A percentile compares a stretch with the other conserved stretches of the same genome.
phyloP scores from a whole-genome alignment of 1,140 invertebrate species.

The Drosophila pseudoobscura region DNA sequence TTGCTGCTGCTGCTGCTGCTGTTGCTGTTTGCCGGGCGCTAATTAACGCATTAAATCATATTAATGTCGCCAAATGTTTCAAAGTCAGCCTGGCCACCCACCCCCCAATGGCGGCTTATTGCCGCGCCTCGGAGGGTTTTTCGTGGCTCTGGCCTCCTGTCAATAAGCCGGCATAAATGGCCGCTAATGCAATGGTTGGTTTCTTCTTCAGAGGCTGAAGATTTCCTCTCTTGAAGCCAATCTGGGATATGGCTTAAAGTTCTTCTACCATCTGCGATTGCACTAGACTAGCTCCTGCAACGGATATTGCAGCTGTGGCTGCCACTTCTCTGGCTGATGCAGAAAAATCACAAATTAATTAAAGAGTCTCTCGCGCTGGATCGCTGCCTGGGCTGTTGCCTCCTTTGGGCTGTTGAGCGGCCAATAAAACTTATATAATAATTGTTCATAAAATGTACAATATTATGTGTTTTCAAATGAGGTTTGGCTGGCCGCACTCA shows the following conservation, averaged over 20 bases:
- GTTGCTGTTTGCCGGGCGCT: slow-evolving; percentile 51
- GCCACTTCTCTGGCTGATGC: slow-evolving; percentile 31
- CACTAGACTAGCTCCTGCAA: too few species aligned
- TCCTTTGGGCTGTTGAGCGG: slow-evolving; percentile 18
- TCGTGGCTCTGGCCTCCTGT: slow-evolving; percentile 31
- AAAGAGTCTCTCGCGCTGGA: slow-evolving; percentile 40
- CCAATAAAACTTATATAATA: slow-evolving; percentile 83
- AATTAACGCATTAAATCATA: slow-evolving; percentile 83
- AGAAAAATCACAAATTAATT: slow-evolving; percentile 82
- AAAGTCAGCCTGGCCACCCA: slow-evolving; percentile 57
- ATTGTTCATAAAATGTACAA: slow-evolving; percentile 83
- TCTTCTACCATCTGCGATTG: too few species aligned
- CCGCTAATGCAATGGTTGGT: slow-evolving; percentile 41
- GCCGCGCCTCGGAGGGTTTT: slow-evolving; percentile 21
- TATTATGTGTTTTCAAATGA: slow-evolving; percentile 82
- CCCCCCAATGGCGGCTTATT: slow-evolving; percentile 22
- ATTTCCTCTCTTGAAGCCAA: too few species aligned
- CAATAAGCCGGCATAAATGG: slow-evolving; percentile 71
- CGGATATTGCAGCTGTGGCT: slow-evolving; percentile 3
- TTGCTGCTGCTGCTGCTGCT: slow-evolving; percentile 23
- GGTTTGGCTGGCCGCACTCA: slow-evolving; percentile 62
- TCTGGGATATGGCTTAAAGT: too few species aligned
- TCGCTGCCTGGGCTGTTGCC: neutral
- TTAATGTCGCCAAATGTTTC: slow-evolving; percentile 82
- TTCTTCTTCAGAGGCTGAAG: too few species aligned